Base-by-base conservation (phyloP, 2,888 invertebrate genomes). In the Agonopterix subpropinquella region DNA sequence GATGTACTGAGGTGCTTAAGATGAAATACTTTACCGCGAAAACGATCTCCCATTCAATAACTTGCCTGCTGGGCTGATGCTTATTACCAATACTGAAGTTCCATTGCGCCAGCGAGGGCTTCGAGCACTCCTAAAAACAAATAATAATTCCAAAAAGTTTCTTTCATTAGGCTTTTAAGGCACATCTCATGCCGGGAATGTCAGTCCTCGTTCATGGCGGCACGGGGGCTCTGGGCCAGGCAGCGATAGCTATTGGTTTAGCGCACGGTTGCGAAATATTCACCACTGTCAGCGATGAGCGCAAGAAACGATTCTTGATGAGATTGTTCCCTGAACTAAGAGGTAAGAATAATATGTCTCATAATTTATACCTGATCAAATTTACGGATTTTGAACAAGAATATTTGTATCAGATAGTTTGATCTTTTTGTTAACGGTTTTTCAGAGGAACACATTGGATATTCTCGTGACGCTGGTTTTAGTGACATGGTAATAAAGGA, bases 391-490 rank as follows among this genome's bases (percentile, higher is more conserved):
- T n/a, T n/a, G n/a, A n/a, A n/a, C n/a, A n/a, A n/a, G n/a, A n/a
- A n/a, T n/a, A n/a, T n/a, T n/a, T 39, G 39, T 4, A 4, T n/a
- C 4, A 39, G 28, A 39, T 39, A n/a, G 1, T 39, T 39, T n/a
- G 28, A 28, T 28, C 5, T n/a, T n/a, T 28, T 28, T 39, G 37
- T 39, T 39, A 39, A 28, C 28, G 28, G 28, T 28, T 11, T 73
- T 73, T 11, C 58, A 80, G 80, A 64, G 43, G 59, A 65, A 2
- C 57, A 76, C 28, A 74, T 84, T 11, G 80, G 76, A 0, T 72
- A 68, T 54, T 82, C 81, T 2, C 67, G 77, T 2, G 77, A 81
- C 44, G 13, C 41, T 3, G 59, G 61, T 11, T 82, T 84, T 45
- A 57, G 49, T 2, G 74, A 81, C 45, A 71, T 77, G 70, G 57